Percentiles rank a stretch among this genome's conserved stretches.
Evolutionary conservation across 2,888 invertebrate genomes (phyloP).

Genomic region (Tridacna crocea): DNA sequence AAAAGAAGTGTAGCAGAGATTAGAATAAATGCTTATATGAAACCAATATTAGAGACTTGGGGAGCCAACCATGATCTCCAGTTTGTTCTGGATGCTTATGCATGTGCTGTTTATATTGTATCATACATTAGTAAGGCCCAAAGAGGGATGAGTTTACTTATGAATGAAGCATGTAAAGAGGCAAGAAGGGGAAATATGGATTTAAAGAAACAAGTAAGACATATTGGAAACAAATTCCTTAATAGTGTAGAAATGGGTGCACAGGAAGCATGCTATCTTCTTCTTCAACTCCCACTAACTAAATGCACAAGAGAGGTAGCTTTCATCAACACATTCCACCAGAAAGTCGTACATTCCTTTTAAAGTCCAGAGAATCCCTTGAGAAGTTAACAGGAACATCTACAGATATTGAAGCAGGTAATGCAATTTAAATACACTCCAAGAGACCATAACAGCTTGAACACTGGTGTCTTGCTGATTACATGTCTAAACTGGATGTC

Average conservation of each 20-base stretch:
- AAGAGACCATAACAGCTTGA: constrained; percentile 20
- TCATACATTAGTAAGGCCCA: constrained; percentile 53
- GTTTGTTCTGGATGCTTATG: constrained; percentile 78
- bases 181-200: constrained; percentile 65
- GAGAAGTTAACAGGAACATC: constrained; percentile 34
- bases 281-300: constrained; percentile 59
- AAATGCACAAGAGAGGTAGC: constrained; percentile 36
- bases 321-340: constrained; percentile 57
- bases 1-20: constrained; percentile 61
- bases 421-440: constrained; percentile 35
- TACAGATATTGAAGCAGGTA: constrained; percentile 35
- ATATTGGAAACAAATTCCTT: constrained; percentile 39
- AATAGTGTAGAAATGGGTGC: constrained; percentile 44
- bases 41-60: constrained; percentile 66
- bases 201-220: constrained; percentile 51
- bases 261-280: constrained; percentile 34
- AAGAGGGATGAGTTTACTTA: constrained; percentile 45
- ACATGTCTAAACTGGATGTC: constrained; percentile 23
- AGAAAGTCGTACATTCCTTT: constrained; percentile 33
- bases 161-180: constrained; percentile 68
- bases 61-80: constrained; percentile 82
- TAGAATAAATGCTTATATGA: constrained; percentile 72
- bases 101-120: constrained; percentile 77
- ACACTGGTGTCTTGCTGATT: constrained; percentile 35
- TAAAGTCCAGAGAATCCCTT: constrained; percentile 56